Conservation (phyloP, 2,888 invertebrate genomes). For the Marasmarcha lunaedactyla region DNA sequence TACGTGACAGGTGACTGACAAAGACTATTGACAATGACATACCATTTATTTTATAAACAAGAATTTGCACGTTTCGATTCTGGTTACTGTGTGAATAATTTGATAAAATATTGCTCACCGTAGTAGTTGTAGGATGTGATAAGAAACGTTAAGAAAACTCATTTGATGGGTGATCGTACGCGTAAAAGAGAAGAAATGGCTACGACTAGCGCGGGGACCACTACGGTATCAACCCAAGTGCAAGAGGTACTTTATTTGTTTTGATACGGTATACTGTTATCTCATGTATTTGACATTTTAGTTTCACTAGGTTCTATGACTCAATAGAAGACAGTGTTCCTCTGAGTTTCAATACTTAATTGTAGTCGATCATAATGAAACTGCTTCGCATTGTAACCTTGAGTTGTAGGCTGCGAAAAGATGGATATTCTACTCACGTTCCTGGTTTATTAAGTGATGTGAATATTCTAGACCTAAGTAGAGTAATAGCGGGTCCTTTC, state of each 20-base stretch:
- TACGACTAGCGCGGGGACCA: conserved; percentile 52
- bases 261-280: conserved; percentile 26
- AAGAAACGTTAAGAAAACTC: conserved; percentile 6
- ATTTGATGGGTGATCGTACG: conserved; percentile 47
- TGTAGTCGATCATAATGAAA: conserved; percentile 7
- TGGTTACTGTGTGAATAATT: too few species aligned
- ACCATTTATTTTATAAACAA: too few species aligned
- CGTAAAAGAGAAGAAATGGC: conserved; percentile 51
- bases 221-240: conserved; percentile 44
- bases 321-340: background rate
- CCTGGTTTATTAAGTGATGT: conserved; percentile 76
- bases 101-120: background rate
- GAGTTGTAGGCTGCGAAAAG: conserved; percentile 10
- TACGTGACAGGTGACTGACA: too few species aligned
- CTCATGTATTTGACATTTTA: conserved; percentile 35
- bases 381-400: conserved; percentile 18
- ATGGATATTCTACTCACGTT: conserved; percentile 28
- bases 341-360: too few species aligned
- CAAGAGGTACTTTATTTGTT: conserved; percentile 39
- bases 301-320: conserved; percentile 13
- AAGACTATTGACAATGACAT: too few species aligned
- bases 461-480: conserved; percentile 82
- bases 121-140: background rate
- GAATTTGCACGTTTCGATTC: too few species aligned
- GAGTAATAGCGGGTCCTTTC: conserved; percentile 94